A percentile compares a stretch with the other conserved stretches of the same genome.
These are phyloP conservation scores for Probaryconus sp. DNA, from an alignment of 1,140 invertebrate genomes.

Conservation along the genomic window DNA sequence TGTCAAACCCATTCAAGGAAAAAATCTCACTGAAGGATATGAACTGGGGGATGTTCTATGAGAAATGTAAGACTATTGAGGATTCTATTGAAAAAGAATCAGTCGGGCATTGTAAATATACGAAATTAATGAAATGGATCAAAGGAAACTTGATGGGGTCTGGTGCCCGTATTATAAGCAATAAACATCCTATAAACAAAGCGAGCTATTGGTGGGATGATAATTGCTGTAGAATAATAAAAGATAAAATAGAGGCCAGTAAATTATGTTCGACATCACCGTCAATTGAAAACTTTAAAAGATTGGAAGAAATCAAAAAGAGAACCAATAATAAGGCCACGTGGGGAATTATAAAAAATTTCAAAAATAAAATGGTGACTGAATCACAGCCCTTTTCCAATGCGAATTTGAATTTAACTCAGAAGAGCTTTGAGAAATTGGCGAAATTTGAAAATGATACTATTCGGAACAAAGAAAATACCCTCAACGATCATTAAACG, in stretches of 20 bases:
- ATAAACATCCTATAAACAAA: not conserved
- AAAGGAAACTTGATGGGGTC: not conserved
- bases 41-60: not conserved
- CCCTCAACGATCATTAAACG: not conserved
- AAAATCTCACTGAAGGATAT: not conserved
- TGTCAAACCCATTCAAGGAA: no score
- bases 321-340: not conserved
- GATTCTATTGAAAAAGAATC: not conserved
- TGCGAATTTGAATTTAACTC: not conserved
- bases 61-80: not conserved
- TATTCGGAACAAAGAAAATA: no score
- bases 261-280: no score
- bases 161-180: not conserved
- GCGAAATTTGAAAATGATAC: no score
- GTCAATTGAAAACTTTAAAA: no score
- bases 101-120: slow-evolving; percentile 1
- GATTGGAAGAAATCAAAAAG: slow-evolving; percentile 3
- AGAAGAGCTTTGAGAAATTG: no score
- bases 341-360: slow-evolving; percentile 18
- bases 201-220: slow-evolving; percentile 24
- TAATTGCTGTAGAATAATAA: not conserved
- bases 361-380: slow-evolving; percentile 9
- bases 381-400: no score
- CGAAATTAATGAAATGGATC: not conserved
- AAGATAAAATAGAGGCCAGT: not conserved